Evolutionary conservation across 1,140 invertebrate genomes (phyloP).

Genomic region (Ridgeia piscesae): DNA sequence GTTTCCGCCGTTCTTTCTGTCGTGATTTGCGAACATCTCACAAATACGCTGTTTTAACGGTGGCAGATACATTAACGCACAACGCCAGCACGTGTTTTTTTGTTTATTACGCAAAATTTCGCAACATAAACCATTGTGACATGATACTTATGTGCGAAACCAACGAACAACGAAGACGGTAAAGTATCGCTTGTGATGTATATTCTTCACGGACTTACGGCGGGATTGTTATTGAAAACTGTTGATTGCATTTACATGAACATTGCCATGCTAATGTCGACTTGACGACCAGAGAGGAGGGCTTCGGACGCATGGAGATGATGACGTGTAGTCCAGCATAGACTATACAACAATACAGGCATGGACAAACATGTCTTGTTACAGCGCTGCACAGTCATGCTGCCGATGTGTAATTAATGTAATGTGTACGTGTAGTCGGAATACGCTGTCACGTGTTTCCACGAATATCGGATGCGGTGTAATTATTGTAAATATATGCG

Average conservation of each 20-base stretch:
- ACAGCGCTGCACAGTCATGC: too few species aligned
- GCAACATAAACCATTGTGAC: neutral
- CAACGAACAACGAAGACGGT: neutral
- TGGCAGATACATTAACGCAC: neutral
- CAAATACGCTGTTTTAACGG: neutral
- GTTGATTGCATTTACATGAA: neutral
- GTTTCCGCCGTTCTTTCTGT: neutral
- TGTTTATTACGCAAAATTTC: neutral
- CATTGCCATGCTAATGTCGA: neutral
- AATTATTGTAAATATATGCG: neutral
- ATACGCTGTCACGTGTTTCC: neutral
- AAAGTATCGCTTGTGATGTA: neutral
- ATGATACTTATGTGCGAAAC: neutral
- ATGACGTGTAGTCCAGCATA: neutral
- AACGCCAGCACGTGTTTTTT: neutral
- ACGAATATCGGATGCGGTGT: neutral
- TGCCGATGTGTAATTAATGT: neutral
- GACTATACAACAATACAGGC: neutral
- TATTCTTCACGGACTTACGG: too few species aligned
- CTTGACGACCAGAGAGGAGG: neutral
- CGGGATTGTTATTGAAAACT: too few species aligned
- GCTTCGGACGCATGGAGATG: neutral
- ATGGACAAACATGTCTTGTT: too few species aligned
- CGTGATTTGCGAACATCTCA: too few species aligned
- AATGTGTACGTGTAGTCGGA: neutral